Evolutionary conservation across 2,888 invertebrate species (phyloP), one percentile per base, ranked within the genome.

Genomic region (Gnatocerus cornutus): DNA sequence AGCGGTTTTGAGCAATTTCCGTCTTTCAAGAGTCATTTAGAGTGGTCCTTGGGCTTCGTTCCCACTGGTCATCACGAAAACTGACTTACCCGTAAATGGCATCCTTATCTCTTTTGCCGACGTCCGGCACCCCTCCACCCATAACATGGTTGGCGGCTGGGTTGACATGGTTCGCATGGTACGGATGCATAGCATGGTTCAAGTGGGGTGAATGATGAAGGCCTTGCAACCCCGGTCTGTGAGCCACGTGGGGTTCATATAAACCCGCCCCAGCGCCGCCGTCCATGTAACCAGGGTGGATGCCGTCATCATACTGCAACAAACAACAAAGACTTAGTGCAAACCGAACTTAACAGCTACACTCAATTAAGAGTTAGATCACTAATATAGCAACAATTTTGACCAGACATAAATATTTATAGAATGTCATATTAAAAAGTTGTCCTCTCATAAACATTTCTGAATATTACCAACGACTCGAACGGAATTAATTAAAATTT

Each of bases 51-150:
- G 16, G 16, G 46, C 14, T 8, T 7, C 13, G 48, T 29, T n/a
- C 29, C 10, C 48, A 50, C 27, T 9, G 29, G 10, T 10, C 48
- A 16, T 1, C 12, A 46, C 5, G 46, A 46, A 46, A 46, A 16
- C 21, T 9, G 45, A 91, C 96, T 94, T 90, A 98, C 98, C 97
- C 97, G 88, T 98, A 98, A 86, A 98, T 97, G 85, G 97, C 96
- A 90, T 98, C 97, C 90, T 97, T 98, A 90, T 98, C 98, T 85
- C 98, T 90, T 89, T 98, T 98, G 88, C 96, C 96, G 81, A 96
- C 96, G 87, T 96, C 95, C 81, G 96, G 95, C 72, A 90, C 90
- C 76, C 88, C 87, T 83, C 87, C 87, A 88, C 93, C 92, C 89
- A 94, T 90, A 85, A 95, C 94, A 87, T 95, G 95, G 89, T 95